Evolutionary conservation across 92 coral and sea anemone species (phyloP).

Genomic region (Umimayanthus chanpuru): DNA sequence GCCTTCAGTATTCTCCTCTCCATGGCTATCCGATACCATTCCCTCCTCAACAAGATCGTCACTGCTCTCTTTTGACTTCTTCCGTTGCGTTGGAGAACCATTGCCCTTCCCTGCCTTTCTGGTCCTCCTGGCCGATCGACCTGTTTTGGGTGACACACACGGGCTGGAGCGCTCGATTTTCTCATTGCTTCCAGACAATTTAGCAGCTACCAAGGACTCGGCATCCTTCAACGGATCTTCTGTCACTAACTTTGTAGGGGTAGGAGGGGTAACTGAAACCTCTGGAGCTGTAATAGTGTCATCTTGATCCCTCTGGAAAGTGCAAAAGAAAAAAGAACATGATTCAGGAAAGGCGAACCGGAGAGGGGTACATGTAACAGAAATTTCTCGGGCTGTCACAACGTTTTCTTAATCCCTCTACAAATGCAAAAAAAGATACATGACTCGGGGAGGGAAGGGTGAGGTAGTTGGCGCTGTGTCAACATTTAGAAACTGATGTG

Average conservation of each 20-base stretch:
- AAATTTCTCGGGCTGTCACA: conserved; percentile 59
- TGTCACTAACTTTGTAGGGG: conserved; percentile 50
- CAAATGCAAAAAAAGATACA: neutral
- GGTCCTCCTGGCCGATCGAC: conserved; percentile 15
- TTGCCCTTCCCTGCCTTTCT: conserved; percentile 20
- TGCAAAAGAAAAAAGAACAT: neutral
- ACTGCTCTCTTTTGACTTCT: conserved; percentile 19
- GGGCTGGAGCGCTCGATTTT: neutral
- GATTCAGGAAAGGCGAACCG: neutral
- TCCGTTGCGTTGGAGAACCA: conserved; percentile 12
- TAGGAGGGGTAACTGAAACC: conserved; percentile 80
- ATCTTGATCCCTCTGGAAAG: conserved; percentile 6
- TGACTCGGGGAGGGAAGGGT: neutral
- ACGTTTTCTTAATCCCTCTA: conserved; percentile 16
- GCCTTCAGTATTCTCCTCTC: no score
- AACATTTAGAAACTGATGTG: neutral
- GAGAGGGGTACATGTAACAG: conserved; percentile 43
- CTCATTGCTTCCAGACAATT: neutral
- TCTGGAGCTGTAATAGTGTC: conserved; percentile 49
- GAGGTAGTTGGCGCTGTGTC: conserved; percentile 60
- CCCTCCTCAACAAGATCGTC: no score
- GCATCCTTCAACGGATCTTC: conserved; percentile 36
- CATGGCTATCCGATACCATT: no score
- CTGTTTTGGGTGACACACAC: conserved; percentile 31
- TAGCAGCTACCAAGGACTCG: neutral